Percentiles rank a stretch among this genome's conserved stretches.
These are phyloP conservation scores for Nasonia vitripennis DNA, from an alignment of 1,140 invertebrate genomes.

Conservation along the genomic window DNA sequence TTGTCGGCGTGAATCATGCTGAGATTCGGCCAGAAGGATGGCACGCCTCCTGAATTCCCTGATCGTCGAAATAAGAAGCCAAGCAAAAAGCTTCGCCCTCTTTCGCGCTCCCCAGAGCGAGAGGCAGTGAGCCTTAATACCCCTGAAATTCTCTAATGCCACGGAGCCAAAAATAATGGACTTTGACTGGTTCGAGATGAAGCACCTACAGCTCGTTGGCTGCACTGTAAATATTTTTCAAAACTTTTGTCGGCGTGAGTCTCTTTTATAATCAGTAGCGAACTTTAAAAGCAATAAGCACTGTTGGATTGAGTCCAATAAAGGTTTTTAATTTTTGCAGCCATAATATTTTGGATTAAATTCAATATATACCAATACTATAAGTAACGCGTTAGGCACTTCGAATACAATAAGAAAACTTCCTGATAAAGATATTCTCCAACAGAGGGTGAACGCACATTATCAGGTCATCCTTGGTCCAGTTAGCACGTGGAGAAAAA, in stretches of 20 bases:
- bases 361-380: too few species aligned
- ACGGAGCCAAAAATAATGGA: background rate
- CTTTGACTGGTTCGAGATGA: background rate
- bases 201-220: background rate
- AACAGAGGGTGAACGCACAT: too few species aligned
- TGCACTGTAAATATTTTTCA: background rate
- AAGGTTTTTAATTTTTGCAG: too few species aligned
- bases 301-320: too few species aligned
- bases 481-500: background rate
- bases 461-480: background rate
- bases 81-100: constrained; percentile 22
- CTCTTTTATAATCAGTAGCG: too few species aligned
- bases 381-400: too few species aligned
- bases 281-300: too few species aligned
- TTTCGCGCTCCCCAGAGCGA: background rate
- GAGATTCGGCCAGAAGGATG: constrained; percentile 27
- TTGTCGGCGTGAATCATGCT: constrained; percentile 41
- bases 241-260: too few species aligned
- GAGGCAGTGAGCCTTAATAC: constrained; percentile 6
- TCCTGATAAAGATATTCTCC: too few species aligned
- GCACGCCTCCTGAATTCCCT: constrained; percentile 19
- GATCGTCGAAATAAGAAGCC: constrained; percentile 27
- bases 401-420: too few species aligned
- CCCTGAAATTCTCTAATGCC: background rate
- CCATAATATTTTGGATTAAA: too few species aligned